phyloP scores from a whole-genome alignment of 2,797 vertebrate genomes.

The Tokudaia muenninki region DNA sequence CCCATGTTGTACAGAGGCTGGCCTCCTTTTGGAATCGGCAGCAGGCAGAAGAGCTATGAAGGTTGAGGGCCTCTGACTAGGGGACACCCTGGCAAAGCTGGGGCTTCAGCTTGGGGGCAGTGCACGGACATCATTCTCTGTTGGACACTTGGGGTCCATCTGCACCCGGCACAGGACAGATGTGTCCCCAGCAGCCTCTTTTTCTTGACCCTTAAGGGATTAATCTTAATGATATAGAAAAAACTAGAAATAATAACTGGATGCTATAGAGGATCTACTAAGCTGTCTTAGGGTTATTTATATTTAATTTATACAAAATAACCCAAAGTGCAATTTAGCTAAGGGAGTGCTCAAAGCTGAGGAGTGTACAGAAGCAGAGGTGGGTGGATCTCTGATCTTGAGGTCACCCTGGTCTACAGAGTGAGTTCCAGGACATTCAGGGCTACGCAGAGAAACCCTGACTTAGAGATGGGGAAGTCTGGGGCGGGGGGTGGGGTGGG shows the following conservation, averaged over 20 bases:
- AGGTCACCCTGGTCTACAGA: background rate
- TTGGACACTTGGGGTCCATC: no score
- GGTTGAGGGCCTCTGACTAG: accelerated
- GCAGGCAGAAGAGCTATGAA: accelerated
- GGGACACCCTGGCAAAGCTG: background rate
- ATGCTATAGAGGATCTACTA: background rate
- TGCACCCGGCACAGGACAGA: background rate
- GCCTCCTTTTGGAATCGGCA: background rate
- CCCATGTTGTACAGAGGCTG: accelerated
- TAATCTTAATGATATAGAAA: background rate
- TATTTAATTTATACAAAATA: background rate
- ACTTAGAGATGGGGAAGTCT: background rate
- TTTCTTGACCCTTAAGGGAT: background rate
- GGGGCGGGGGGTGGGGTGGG: background rate
- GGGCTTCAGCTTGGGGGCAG: background rate
- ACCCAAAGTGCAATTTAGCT: background rate
- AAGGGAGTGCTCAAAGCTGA: background rate
- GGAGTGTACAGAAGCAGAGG: background rate
- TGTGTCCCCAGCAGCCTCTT: background rate
- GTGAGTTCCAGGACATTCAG: background rate
- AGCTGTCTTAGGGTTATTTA: background rate
- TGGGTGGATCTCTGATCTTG: background rate
- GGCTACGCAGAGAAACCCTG: background rate
- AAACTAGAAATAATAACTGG: background rate
- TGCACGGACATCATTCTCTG: background rate